Base-by-base conservation (phyloP, 1,140 invertebrate genomes). In the Temnothorax curvispinosus region DNA sequence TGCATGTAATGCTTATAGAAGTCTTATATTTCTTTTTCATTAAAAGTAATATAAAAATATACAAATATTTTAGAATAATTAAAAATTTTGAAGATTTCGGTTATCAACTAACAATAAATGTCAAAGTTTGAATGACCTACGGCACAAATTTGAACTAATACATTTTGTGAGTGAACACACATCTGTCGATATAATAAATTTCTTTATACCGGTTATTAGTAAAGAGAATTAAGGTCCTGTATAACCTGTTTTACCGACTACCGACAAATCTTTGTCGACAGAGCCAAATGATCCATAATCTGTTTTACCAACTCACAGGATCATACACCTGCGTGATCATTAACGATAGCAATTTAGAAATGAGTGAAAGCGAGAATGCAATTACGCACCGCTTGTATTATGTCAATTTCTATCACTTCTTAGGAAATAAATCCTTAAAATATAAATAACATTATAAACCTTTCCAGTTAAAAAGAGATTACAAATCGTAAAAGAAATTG, bases 311-410 rank as follows among this genome's bases (percentile, higher is more conserved):
- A 87, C 56, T 21, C 7, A 9, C 5, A 41, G n/a, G 35, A 58
- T 65, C 21, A 47, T 11, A 54, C 7, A 74, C 41, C 21, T 74
- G 15, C 7, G 52, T 41, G 3, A 6, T 6, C 3, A 74, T 71
- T 6, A 50, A 86, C 0, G 50, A 21, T 3, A 18, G 35, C 3
- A 32, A 60, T 41, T 21, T 52, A 27, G 27, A 54, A 67, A 65
- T n/a, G 21, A 78, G 71, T 78, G 88, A 89, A 89, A 89, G 88
- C 56, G 44, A 82, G n/a, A 81, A 47, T 72, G 27, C 9, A 86
- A 62, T 89, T 60, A 32, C 15, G 54, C 32, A 50, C 2, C 32
- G 41, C 8, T 54, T 38, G 47, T 6, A 5, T 72, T 60, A 84
- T 35, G 54, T 60, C 38, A 18, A 71, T 81, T 71, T 71, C 15